Base-by-base conservation (phyloP, 2,797 vertebrate genomes). In the Pagetopsis macropterus region DNA sequence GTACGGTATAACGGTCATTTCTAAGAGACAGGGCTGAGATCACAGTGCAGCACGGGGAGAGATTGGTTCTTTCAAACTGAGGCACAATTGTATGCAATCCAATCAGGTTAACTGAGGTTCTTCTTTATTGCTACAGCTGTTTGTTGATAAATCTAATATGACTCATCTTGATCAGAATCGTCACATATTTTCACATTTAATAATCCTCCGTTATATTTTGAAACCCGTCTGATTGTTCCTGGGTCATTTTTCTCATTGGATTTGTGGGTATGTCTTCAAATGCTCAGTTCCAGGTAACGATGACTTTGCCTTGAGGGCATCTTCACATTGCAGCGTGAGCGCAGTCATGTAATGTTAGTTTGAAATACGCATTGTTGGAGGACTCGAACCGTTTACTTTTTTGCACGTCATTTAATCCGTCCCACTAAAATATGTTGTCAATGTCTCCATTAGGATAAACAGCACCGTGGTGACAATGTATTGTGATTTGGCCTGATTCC, bases 401-500 rank as follows among this genome's bases (percentile, higher is more conserved):
- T 19, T 15, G 5, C 8, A 23, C 1, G 2, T 19, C 4, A 27
- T 27, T 23, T 11, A n/a, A 13, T 27, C 10, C 4, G n/a, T 49
- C 33, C 23, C 2, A 19, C 16, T 57, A 0, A 10, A 16, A 37
- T 9, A 37, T 37, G 6, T 37, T 6, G 8, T 72, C 41, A 56
- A 9, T 27, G 45, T 37, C 19, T 44, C 12, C 14, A 50, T 72
- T 21, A 12, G 44, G 19, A 74, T 58, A 41, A 79, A 57, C 17
- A 59, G n/a, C 49, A 62, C 16, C 12, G 5, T 27, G 45, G 50
- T 43, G 27, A 41, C 27, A 48, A 61, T 58, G 60, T 73, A 41
- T 72, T 58, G 12, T 23, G 54, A 17, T 14, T 66, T 54, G 65
- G 59, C 48, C 15, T 80, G 15, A 4, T 75, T 79, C 23, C 31